These are phyloP conservation scores for Loxodonta africana DNA, from an alignment of 2,113 vertebrate genomes.

Conservation along the genomic window DNA sequence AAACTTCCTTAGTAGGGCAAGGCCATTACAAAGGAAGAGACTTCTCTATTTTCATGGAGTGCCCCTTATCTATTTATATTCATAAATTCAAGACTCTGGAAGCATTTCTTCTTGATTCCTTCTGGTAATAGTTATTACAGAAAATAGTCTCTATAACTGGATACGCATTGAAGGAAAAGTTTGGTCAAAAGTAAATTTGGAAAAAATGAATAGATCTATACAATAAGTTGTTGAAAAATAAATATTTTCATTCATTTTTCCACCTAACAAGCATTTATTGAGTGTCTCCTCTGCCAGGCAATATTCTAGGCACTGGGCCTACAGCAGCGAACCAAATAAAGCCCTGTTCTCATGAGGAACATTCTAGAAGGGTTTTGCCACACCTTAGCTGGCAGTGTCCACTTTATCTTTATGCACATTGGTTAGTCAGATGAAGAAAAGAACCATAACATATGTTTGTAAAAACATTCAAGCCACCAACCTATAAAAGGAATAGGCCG, in stretches of 20 bases:
- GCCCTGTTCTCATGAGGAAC: rapidly evolving
- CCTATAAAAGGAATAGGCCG: not conserved
- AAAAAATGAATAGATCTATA: not conserved
- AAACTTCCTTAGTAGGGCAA: not conserved
- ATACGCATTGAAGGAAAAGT: not conserved
- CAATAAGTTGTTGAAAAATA: not conserved
- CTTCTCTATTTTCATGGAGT: not conserved
- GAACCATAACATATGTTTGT: not conserved
- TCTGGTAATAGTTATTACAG: not conserved
- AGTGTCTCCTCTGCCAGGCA: not conserved
- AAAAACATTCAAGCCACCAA: not conserved
- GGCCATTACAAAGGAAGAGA: not conserved
- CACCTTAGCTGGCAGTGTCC: not conserved
- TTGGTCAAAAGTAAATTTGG: not conserved
- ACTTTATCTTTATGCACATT: not conserved
- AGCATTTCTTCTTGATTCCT: not conserved
- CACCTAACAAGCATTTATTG: not conserved
- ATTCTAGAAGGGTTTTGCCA: not conserved
- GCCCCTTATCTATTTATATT: not conserved
- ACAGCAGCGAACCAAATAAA: not conserved
- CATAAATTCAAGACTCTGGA: not conserved
- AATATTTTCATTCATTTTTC: not conserved
- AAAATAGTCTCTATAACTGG: conserved; percentile 56
- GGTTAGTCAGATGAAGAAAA: not conserved
- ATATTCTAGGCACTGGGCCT: too few species aligned